Conservation (phyloP, 2,797 vertebrate species). For the Anisognathus igniventris region DNA sequence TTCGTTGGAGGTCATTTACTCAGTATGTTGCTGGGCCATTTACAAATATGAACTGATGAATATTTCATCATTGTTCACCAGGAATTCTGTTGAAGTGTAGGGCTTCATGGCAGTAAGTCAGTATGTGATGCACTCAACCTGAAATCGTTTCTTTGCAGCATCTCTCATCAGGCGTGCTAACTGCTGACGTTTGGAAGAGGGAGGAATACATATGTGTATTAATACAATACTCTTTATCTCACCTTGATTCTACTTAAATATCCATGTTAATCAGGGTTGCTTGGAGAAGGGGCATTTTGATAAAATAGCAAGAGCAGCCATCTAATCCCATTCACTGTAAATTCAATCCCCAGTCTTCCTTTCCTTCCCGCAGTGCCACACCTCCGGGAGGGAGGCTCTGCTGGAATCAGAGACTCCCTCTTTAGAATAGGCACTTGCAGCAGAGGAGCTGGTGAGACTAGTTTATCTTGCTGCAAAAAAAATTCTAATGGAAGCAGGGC, state of each 20-base stretch:
- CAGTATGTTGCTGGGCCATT: slow-evolving; percentile 49
- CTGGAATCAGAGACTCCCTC: background rate
- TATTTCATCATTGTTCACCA: slow-evolving; percentile 67
- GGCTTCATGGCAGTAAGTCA: slow-evolving; percentile 31
- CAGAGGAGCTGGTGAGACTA: background rate
- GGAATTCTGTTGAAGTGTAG: slow-evolving; percentile 51
- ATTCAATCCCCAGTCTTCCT: background rate
- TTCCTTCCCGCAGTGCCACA: background rate
- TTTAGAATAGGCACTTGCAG: background rate
- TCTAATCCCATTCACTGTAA: background rate
- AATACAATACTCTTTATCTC: background rate
- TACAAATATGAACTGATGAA: slow-evolving; percentile 64
- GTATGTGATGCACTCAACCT: background rate
- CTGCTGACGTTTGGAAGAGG: background rate
- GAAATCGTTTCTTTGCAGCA: background rate
- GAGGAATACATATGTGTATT: background rate
- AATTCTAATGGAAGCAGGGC: background rate
- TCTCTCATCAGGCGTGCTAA: background rate
- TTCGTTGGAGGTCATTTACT: slow-evolving; percentile 59
- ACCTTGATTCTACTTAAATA: background rate
- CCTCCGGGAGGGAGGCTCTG: background rate
- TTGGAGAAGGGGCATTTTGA: rapidly evolving
- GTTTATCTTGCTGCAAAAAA: slow-evolving; percentile 2
- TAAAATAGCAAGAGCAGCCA: background rate
- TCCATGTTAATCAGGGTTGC: background rate